Evolutionary conservation across 1,140 invertebrate genomes (phyloP), one percentile per base, ranked within the genome.

Genomic region (Atopsyche davidsoni): DNA sequence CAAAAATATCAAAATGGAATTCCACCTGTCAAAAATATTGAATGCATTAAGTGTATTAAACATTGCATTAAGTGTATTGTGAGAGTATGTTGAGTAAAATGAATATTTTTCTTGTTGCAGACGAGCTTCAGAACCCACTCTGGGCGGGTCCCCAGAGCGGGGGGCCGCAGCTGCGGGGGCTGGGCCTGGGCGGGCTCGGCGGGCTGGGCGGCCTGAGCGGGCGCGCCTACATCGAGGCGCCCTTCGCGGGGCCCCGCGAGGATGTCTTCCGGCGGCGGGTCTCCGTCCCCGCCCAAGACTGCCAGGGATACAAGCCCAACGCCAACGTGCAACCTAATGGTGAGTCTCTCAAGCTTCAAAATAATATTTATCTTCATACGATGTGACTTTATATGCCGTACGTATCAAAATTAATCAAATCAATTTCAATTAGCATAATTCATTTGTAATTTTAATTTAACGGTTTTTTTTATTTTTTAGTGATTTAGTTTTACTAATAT

Each of bases 291-390:
- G 60, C 47, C 56, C 58, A 58, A 58, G 69, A 71, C 60, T 67
- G 64, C 38, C 59, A 59, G 32, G 62, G 53, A 38, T 72, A 72
- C 46, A 70, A 70, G 52, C 68, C 69, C 3, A 72, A 72, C 60
- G 69, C 68, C 42, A 58, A 55, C 36, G 46, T 58, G 2, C 57
- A 58, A 36, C 52, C 53, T 7, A 55, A 55, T 24, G 57, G 57
- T 58, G 36, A 58, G 57, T 55, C 6, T n/a, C n/a, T n/a, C n/a
- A n/a, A n/a, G n/a, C n/a, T n/a, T n/a, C n/a, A n/a, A n/a, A n/a
- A n/a, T n/a, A n/a, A n/a, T n/a, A n/a, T n/a, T n/a, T n/a, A n/a
- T n/a, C n/a, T n/a, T n/a, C n/a, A n/a, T n/a, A n/a, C n/a, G n/a
- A n/a, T n/a, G n/a, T n/a, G n/a, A n/a, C n/a, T n/a, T n/a, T n/a